A percentile compares a stretch with the other conserved stretches of the same genome.
phyloP scores from a whole-genome alignment of 2,113 vertebrate genomes.

The Hystrix brachyura region DNA sequence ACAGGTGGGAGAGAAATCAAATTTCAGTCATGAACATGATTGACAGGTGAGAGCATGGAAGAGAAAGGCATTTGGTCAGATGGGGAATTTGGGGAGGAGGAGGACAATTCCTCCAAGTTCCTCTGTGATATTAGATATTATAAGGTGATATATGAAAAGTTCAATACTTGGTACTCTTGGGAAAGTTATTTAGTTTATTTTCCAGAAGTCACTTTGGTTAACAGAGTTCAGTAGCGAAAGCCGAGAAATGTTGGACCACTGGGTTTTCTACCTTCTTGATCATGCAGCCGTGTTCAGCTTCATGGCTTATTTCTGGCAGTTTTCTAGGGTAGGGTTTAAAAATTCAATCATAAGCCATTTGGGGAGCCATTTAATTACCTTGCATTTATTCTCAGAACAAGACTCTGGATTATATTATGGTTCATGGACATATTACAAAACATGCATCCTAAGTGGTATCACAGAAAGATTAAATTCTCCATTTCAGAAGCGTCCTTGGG shows the following conservation, averaged over 20 bases:
- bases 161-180: slow-evolving; percentile 61
- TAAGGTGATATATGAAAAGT: slow-evolving; percentile 86
- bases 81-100: slow-evolving; percentile 92
- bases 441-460: not conserved
- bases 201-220: slow-evolving; percentile 75
- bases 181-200: slow-evolving; percentile 78
- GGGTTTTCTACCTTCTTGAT: slow-evolving; percentile 58
- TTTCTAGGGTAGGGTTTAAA: slow-evolving; percentile 42
- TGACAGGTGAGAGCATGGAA: slow-evolving; percentile 87
- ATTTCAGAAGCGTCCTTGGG: not conserved
- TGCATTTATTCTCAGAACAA: slow-evolving; percentile 63
- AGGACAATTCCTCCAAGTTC: slow-evolving; percentile 88
- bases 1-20: slow-evolving; percentile 90
- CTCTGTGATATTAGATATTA: slow-evolving; percentile 88
- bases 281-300: slow-evolving; percentile 66
- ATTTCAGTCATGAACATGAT: slow-evolving; percentile 89
- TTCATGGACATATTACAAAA: slow-evolving; percentile 15
- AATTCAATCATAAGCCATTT: slow-evolving; percentile 51
- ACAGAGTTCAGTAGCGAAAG: slow-evolving; percentile 68
- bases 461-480: slow-evolving; percentile 3
- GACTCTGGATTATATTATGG: slow-evolving; percentile 40
- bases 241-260: slow-evolving; percentile 58
- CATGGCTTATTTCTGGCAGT: slow-evolving; percentile 76
- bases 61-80: slow-evolving; percentile 88
- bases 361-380: slow-evolving; percentile 42